Conservation (phyloP, 2,888 invertebrate species). For the Anthoptus insignis region DNA sequence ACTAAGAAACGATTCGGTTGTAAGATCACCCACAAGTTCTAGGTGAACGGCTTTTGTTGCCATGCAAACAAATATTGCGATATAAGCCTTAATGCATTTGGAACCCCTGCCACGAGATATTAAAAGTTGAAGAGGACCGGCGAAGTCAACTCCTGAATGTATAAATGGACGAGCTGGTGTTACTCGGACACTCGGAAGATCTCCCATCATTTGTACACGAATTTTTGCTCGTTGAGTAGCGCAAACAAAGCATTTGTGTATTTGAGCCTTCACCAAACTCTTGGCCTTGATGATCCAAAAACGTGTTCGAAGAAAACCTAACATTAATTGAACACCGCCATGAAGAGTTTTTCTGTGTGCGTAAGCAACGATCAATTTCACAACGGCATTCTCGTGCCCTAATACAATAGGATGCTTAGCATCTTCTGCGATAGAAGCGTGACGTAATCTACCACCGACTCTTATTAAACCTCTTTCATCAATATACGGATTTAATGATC, state of each 20-base stretch:
- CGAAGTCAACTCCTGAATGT: conserved; percentile 49
- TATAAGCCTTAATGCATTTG: conserved; percentile 46
- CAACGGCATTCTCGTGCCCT: conserved; percentile 9
- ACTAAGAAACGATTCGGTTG: conserved; percentile 50
- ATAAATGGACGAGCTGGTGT: conserved; percentile 46
- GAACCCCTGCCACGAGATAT: conserved; percentile 45
- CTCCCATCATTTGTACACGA: conserved; percentile 49
- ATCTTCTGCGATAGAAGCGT: conserved; percentile 28
- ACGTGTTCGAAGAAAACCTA: conserved; percentile 11
- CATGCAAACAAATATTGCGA: conserved; percentile 52
- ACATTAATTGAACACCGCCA: conserved; percentile 25
- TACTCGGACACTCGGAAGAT: conserved; percentile 43
- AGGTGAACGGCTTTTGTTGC: conserved; percentile 53
- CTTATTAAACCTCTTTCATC: conserved; percentile 33
- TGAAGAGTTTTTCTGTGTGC: conserved; percentile 29
- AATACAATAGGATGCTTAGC: conserved; percentile 34
- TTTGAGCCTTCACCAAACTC: background rate
- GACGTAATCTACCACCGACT: conserved; percentile 38
- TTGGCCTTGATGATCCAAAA: conserved; percentile 29
- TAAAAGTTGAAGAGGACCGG: conserved; percentile 45
- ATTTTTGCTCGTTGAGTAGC: conserved; percentile 13
- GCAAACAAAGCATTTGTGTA: conserved; percentile 28
- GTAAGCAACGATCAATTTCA: conserved; percentile 16
- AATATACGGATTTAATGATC: conserved; percentile 27
- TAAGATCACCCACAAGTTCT: conserved; percentile 54